Percentiles rank a stretch among this genome's conserved stretches.
These are phyloP conservation scores for Stercorarius parasiticus DNA, from an alignment of 2,113 vertebrate species.

Conservation along the genomic window DNA sequence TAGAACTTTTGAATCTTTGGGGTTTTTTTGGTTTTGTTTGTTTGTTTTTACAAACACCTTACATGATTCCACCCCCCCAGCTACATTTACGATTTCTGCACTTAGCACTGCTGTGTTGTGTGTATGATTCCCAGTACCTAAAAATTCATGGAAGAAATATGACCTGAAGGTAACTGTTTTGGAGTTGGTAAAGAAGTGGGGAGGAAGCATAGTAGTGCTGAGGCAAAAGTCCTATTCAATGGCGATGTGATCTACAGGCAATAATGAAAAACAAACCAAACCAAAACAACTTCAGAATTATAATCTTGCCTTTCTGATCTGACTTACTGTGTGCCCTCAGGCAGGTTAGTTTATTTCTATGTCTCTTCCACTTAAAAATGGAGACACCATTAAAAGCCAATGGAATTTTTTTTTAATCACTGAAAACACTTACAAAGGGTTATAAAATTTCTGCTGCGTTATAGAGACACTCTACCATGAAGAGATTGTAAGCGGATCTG, in stretches of 20 bases:
- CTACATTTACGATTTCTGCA: neutral
- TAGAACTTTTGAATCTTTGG: neutral
- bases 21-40: neutral
- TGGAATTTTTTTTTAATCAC: neutral
- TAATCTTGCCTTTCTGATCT: neutral
- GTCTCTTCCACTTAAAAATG: neutral
- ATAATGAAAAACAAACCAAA: neutral
- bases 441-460: neutral
- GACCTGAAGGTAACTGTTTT: neutral
- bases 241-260: neutral
- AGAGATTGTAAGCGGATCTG: rapidly evolving
- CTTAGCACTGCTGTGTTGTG: neutral
- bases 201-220: neutral
- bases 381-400: neutral
- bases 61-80: no score
- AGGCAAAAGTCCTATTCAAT: neutral
- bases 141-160: neutral
- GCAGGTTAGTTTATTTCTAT: neutral
- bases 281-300: neutral
- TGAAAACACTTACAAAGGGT: neutral
- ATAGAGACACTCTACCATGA: neutral
- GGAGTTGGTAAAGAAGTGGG: neutral
- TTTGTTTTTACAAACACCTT: neutral
- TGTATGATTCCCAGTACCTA: neutral
- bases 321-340: neutral